phyloP scores from a whole-genome alignment of 2,888 invertebrate genomes.

The Drosophila percnosoma region DNA sequence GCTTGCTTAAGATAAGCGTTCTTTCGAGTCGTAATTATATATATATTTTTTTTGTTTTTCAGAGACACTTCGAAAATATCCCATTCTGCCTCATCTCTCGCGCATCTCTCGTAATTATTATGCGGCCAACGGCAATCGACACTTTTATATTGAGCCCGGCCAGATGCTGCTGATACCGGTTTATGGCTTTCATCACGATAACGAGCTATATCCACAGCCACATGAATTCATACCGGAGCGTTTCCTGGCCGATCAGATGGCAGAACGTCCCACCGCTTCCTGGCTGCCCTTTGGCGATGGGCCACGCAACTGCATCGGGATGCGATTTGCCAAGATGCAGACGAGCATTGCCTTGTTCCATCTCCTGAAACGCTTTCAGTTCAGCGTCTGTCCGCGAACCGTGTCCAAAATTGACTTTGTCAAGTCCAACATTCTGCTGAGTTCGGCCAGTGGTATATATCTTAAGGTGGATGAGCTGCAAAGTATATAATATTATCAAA shows the following conservation, averaged over 20 bases:
- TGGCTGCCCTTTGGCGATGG: constrained; percentile 82
- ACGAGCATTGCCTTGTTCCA: constrained; percentile 61
- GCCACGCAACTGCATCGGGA: constrained; percentile 77
- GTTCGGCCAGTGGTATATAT: constrained; percentile 49
- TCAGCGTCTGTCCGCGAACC: constrained; percentile 63
- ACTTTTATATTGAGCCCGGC: constrained; percentile 85
- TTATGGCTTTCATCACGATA: constrained; percentile 87
- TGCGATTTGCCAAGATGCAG: constrained; percentile 80
- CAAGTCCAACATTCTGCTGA: constrained; percentile 47
- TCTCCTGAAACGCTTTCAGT: constrained; percentile 62
- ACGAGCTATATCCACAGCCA: constrained; percentile 87
- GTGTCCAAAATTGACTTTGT: constrained; percentile 53
- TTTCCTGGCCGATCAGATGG: constrained; percentile 86
- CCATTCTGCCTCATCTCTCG: constrained; percentile 85
- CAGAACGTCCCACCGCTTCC: constrained; percentile 82
- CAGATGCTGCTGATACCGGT: constrained; percentile 86
- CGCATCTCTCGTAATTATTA: constrained; percentile 86
- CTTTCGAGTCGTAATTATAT: too few relatives aligned
- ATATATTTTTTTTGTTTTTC: not conserved
- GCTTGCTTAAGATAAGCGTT: too few relatives aligned
- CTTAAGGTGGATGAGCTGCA: constrained; percentile 52
- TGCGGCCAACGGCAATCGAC: constrained; percentile 84
- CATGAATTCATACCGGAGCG: constrained; percentile 87
- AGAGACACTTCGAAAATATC: constrained; percentile 87
- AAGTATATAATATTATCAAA: not conserved